These are phyloP conservation scores for Coelinius sp. DNA, from an alignment of 2,888 invertebrate species.

Conservation along the genomic window DNA sequence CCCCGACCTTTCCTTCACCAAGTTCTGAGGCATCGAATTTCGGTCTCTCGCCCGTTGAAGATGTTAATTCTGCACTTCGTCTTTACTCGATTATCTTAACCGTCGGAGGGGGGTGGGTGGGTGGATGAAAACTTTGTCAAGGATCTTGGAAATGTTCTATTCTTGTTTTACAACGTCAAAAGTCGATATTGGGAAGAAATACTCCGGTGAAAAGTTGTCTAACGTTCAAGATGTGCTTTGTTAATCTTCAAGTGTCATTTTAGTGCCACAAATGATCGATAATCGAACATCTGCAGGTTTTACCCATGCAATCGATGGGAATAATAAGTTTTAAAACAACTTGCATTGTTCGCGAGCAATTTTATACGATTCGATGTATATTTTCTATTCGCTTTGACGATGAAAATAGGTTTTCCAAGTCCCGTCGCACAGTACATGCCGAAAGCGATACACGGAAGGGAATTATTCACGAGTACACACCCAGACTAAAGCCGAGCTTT, in stretches of 20 bases:
- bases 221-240: neutral
- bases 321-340: neutral
- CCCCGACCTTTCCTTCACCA: neutral
- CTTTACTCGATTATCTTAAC: constrained; percentile 48
- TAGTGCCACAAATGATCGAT: neutral
- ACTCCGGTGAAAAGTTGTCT: neutral
- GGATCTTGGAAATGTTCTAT: constrained; percentile 4
- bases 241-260: neutral
- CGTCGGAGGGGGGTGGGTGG: too few species aligned
- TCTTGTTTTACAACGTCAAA: constrained; percentile 3
- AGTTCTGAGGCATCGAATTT: constrained; percentile 29
- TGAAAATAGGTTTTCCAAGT: constrained; percentile 19
- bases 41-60: constrained; percentile 32
- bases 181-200: neutral
- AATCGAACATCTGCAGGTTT: neutral
- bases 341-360: neutral
- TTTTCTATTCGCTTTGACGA: constrained; percentile 30
- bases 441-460: constrained; percentile 36
- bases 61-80: constrained; percentile 50
- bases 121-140: constrained; percentile 40
- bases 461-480: constrained; percentile 45
- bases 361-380: neutral
- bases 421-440: neutral
- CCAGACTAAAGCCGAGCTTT: constrained; percentile 40
- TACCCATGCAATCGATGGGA: neutral